phyloP scores from a whole-genome alignment of 2,797 vertebrate species.

The Sibirionetta formosa region DNA sequence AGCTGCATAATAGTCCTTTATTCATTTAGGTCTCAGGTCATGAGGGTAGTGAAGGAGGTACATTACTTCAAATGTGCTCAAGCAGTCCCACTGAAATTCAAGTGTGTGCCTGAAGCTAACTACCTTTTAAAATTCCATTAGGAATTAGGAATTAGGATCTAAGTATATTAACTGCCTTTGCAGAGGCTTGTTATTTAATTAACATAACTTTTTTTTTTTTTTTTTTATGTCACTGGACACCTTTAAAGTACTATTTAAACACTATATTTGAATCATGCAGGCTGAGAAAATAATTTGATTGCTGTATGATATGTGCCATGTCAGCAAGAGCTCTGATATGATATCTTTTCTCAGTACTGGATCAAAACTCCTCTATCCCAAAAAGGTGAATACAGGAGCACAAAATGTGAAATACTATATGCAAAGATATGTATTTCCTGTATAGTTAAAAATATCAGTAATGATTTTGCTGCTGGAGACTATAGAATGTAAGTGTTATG shows the following conservation, averaged over 20 bases:
- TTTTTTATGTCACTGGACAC: not conserved
- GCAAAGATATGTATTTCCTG: not conserved
- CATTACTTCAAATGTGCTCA: not conserved
- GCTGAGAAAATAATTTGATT: not conserved
- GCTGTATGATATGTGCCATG: accelerated
- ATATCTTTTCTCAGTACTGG: not conserved
- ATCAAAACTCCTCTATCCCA: not conserved
- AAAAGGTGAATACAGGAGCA: not conserved
- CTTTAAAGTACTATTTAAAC: not conserved
- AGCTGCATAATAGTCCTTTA: not conserved
- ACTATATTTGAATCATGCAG: not conserved
- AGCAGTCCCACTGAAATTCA: not conserved
- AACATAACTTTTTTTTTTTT: not conserved
- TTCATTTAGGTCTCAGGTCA: not conserved
- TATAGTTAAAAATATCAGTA: not conserved
- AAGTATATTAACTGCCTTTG: not conserved
- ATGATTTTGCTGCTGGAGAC: not conserved
- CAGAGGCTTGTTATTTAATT: not conserved
- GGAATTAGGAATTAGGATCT: not conserved
- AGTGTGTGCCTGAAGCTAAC: not conserved
- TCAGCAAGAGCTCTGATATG: not conserved
- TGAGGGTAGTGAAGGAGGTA: not conserved
- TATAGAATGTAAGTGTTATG: not conserved
- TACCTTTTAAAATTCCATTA: not conserved
- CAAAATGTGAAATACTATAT: not conserved